A percentile compares a stretch with the other conserved stretches of the same genome.
These are phyloP conservation scores for Sebastiscus tertius DNA, from an alignment of 2,797 vertebrate genomes.

Conservation along the genomic window DNA sequence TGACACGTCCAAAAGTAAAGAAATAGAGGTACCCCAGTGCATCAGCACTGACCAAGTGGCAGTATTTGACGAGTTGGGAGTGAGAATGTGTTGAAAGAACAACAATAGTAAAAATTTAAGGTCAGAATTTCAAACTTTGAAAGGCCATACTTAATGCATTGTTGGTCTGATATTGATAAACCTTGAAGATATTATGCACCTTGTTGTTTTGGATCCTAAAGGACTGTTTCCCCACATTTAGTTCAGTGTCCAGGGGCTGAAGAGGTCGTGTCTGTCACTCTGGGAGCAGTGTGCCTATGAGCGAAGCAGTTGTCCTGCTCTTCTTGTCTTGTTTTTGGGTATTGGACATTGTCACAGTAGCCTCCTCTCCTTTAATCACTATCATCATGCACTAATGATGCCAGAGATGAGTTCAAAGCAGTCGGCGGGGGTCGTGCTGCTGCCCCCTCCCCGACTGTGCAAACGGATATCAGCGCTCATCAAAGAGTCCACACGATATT, in stretches of 20 bases:
- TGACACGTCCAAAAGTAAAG: too few relatives aligned
- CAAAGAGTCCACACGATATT: slow-evolving; percentile 65
- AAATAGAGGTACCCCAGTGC: too few relatives aligned
- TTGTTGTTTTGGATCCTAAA: not conserved
- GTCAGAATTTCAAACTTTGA: too few relatives aligned
- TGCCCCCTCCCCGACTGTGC: slow-evolving; percentile 45
- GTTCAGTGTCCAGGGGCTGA: not conserved
- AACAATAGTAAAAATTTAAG: too few relatives aligned
- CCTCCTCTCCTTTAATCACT: slow-evolving; percentile 59
- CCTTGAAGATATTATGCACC: not conserved
- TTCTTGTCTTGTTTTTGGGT: slow-evolving; percentile 25
- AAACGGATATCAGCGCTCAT: slow-evolving; percentile 50
- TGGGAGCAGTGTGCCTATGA: not conserved
- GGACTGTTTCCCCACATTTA: not conserved
- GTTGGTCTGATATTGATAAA: not conserved
- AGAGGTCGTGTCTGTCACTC: slow-evolving; percentile 7
- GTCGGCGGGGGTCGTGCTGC: slow-evolving; percentile 44
- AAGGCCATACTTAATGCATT: not conserved
- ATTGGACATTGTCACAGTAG: slow-evolving; percentile 46
- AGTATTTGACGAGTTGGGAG: too few relatives aligned
- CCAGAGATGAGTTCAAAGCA: slow-evolving; percentile 68
- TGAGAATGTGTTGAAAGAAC: too few relatives aligned
- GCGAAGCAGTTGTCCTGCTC: slow-evolving; percentile 11
- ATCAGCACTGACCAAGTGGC: too few relatives aligned
- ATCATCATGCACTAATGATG: slow-evolving; percentile 63